Base-by-base conservation (phyloP, 2,888 invertebrate genomes). In the Dastarcus helophoroides region DNA sequence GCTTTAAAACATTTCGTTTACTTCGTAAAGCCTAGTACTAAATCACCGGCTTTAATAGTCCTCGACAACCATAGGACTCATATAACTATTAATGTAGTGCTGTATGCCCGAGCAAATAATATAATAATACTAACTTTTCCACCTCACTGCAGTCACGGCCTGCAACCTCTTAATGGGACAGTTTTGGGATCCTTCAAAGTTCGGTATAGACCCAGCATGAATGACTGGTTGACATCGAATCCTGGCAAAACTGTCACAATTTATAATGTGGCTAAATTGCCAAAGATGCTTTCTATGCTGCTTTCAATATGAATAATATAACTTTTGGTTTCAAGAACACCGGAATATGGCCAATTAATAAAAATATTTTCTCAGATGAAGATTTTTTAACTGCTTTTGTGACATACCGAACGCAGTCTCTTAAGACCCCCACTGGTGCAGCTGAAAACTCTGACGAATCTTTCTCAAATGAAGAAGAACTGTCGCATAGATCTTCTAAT, bases 191-290 rank as follows among this genome's bases (percentile, higher is more conserved):
- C 11, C 36, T 51, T n/a, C 50, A 32, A 22, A 19, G 25, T 7
- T 8, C n/a, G 22, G 4, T 22, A 6, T 22, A 22, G 11, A 31
- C 17, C 35, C 25, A 30, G 32, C 58, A 17, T 50, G 57, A 3
- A 39, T 36, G 36, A 47, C 51, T 49, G 43, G 44, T 41, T 49
- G 26, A n/a, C n/a, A n/a, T n/a, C n/a, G n/a, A 36, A 56, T 34
- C 50, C 51, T 21, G 51, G 52, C 4, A 47, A 48, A 39, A 39
- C 46, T 12, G 43, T 54, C 13, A 46, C 47, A 10, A 51, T 54
- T 29, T 49, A 55, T 39, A 42, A 51, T 24, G 35, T 53, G 22
- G 38, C 47, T 22, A 39, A 26, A 25, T 43, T 33, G 32, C 40
- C 11, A 39, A 35, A 19, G 35, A 23, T 15, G 46, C 48, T 19